phyloP scores from a whole-genome alignment of 2,888 invertebrate species.

The Cosmia trapezina region DNA sequence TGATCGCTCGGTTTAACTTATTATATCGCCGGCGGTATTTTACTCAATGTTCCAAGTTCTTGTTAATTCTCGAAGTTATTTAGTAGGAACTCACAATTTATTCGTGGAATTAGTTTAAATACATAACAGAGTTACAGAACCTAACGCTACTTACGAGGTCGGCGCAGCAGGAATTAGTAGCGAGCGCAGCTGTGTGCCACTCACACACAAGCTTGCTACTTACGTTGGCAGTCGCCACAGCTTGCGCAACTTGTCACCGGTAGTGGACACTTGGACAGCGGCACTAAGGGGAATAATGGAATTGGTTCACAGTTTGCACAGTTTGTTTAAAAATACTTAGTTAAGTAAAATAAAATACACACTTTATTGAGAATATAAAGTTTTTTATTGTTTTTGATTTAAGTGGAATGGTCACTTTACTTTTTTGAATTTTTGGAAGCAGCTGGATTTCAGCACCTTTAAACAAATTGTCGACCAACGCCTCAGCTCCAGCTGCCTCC shows the following conservation, averaged over 20 bases:
- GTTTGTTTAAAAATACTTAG: neutral
- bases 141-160: neutral
- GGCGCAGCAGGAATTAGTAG: neutral
- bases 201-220: constrained; percentile 5
- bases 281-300: constrained; percentile 3
- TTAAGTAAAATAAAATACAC: neutral
- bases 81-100: constrained; percentile 15
- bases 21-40: constrained; percentile 15
- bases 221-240: neutral
- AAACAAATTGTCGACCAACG: no score
- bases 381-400: neutral
- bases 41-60: constrained; percentile 22
- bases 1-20: constrained; percentile 18
- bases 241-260: neutral
- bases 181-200: constrained; percentile 4
- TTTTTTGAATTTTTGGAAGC: neutral
- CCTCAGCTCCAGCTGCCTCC: no score
- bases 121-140: constrained; percentile 27
- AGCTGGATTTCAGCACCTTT: neutral
- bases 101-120: constrained; percentile 42
- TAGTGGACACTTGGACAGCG: no score
- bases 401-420: neutral
- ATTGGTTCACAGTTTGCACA: constrained; percentile 7
- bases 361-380: neutral
- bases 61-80: constrained; percentile 25